Conservation (phyloP, 2,113 vertebrate genomes). For the Tinamus guttatus region DNA sequence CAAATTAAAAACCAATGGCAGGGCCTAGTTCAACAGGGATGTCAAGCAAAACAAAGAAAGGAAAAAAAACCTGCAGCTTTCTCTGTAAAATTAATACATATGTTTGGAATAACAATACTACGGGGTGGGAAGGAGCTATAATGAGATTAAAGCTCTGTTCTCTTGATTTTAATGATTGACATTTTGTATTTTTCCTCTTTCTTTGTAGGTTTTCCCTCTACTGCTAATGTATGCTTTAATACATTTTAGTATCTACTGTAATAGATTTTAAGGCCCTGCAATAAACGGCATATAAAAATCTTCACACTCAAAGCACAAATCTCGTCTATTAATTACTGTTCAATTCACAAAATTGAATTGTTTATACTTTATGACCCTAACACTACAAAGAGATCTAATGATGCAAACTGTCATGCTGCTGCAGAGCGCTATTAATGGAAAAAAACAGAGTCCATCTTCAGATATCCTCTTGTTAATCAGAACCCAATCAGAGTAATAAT, state of each 20-base stretch:
- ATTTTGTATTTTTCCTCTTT: neutral
- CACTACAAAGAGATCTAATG: neutral
- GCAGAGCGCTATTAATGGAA: neutral
- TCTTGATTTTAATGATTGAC: neutral
- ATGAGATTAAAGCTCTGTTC: slow-evolving; percentile 36
- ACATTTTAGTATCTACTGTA: neutral
- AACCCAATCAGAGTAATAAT: neutral
- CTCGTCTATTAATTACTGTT: neutral
- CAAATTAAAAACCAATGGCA: slow-evolving; percentile 73
- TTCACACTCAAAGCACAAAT: neutral
- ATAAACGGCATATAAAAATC: neutral
- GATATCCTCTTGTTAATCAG: neutral
- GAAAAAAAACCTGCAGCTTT: slow-evolving; percentile 37
- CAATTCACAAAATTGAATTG: neutral
- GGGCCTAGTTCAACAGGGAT: slow-evolving; percentile 66
- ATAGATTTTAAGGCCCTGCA: neutral
- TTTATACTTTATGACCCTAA: neutral
- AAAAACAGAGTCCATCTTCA: neutral
- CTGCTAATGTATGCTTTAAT: neutral
- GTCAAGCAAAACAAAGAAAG: slow-evolving; percentile 63
- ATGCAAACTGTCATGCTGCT: neutral
- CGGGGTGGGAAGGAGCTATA: slow-evolving; percentile 19
- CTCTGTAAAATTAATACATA: slow-evolving; percentile 45
- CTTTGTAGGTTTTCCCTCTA: neutral
- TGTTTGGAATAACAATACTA: slow-evolving; percentile 30